These are phyloP conservation scores for Gadopsis bispinosus DNA, from an alignment of 2,797 vertebrate species.

Conservation along the genomic window DNA sequence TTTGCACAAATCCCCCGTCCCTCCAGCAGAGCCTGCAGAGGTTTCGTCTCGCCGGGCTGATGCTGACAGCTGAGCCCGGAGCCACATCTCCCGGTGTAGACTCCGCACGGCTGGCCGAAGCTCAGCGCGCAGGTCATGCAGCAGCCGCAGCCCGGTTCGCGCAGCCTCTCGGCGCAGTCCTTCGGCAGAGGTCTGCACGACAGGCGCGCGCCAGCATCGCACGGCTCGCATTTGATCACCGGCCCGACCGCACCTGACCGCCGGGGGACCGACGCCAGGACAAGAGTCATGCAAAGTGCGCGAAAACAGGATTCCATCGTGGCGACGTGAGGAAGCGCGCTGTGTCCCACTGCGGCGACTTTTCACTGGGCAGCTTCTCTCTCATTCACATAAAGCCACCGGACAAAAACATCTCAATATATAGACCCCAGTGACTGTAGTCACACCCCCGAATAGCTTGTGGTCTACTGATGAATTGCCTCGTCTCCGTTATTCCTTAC, in stretches of 20 bases:
- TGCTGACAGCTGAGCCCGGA: conserved; percentile 88
- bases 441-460: conserved; percentile 82
- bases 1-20: conserved; percentile 90
- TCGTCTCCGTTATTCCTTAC: conserved; percentile 53
- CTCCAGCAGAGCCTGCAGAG: conserved; percentile 90
- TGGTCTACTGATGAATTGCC: conserved; percentile 66
- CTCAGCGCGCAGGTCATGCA: conserved; percentile 91
- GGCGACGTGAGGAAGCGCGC: conserved; percentile 60
- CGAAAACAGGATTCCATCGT: conserved; percentile 84
- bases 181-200: conserved; percentile 87
- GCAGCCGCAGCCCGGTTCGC: conserved; percentile 93
- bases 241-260: conserved; percentile 85
- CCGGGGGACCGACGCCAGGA: conserved; percentile 79
- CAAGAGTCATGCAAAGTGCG: conserved; percentile 83
- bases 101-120: conserved; percentile 87
- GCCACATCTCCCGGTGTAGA: conserved; percentile 93
- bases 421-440: conserved; percentile 85
- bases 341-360: conserved; percentile 56
- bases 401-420: conserved; percentile 84
- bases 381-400: conserved; percentile 77
- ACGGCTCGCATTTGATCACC: conserved; percentile 91
- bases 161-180: conserved; percentile 88
- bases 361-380: conserved; percentile 69
- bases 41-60: conserved; percentile 85
- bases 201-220: conserved; percentile 86